phyloP scores from a whole-genome alignment of 2,888 invertebrate genomes.

The Boloria euphrosyne region DNA sequence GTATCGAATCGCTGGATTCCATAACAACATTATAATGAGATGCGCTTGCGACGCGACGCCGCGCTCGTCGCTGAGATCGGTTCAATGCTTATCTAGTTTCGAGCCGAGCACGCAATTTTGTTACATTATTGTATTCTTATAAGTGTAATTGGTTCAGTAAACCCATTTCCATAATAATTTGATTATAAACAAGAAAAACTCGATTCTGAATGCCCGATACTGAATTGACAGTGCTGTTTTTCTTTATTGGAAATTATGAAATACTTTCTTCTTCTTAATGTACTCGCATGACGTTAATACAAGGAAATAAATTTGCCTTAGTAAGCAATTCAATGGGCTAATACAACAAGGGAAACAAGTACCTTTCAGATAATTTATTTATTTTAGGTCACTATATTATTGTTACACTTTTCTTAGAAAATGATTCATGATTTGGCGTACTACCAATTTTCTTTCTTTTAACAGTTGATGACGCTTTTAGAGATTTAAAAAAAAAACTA shows the following conservation, averaged over 20 bases:
- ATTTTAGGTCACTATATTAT: constrained; percentile 22
- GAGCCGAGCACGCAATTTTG: constrained; percentile 29
- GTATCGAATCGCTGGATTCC: constrained; percentile 7
- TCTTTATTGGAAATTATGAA: background rate
- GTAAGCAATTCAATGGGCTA: too few relatives aligned
- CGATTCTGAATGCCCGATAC: constrained; percentile 11
- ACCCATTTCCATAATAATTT: constrained; percentile 33
- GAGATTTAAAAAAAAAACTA: background rate
- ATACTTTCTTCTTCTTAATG: too few relatives aligned
- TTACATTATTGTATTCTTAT: constrained; percentile 26
- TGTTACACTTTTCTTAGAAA: constrained; percentile 36
- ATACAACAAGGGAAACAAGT: too few relatives aligned
- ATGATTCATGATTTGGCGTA: constrained; percentile 48
- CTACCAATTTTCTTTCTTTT: constrained; percentile 40
- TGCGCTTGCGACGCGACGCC: constrained; percentile 29
- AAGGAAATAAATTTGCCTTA: too few relatives aligned
- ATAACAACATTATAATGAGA: constrained; percentile 18
- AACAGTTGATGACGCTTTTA: constrained; percentile 23
- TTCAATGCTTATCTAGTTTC: constrained; percentile 32
- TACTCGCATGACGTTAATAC: too few relatives aligned
- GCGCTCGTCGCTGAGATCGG: constrained; percentile 26
- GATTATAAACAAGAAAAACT: constrained; percentile 22
- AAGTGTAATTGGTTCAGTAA: constrained; percentile 27
- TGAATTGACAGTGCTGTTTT: constrained; percentile 5
- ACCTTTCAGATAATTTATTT: too few relatives aligned